Conservation (phyloP, 2,113 vertebrate genomes). For the Aegithalos caudatus region DNA sequence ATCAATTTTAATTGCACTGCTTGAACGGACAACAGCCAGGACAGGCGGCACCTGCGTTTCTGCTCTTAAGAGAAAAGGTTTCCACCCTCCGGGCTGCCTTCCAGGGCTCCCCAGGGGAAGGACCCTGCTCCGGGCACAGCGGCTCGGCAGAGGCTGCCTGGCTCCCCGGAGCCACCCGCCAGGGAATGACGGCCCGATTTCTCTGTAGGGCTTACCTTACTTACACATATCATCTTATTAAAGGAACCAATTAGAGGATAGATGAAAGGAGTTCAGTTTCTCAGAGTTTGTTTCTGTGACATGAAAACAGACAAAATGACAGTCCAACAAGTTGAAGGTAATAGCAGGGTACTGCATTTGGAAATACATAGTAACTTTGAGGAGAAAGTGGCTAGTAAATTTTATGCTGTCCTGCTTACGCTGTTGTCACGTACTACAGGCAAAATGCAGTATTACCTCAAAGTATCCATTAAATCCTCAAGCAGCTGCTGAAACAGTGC, state of each 20-base stretch:
- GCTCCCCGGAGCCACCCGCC: neutral
- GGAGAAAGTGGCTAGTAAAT: neutral
- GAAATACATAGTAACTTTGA: neutral
- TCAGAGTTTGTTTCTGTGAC: neutral
- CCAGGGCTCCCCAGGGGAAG: neutral
- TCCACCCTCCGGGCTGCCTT: neutral
- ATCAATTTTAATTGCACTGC: neutral
- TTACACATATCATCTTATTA: neutral
- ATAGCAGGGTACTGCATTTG: neutral
- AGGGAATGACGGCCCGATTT: neutral
- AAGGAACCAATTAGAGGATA: neutral
- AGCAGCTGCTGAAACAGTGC: neutral
- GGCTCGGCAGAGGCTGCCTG: too few relatives aligned
- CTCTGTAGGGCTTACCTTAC: neutral
- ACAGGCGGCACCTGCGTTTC: neutral
- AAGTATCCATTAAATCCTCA: neutral
- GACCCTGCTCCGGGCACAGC: rapidly evolving
- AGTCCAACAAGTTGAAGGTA: neutral
- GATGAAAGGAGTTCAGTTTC: neutral
- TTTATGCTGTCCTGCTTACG: neutral
- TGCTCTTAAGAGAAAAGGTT: neutral
- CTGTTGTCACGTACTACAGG: neutral
- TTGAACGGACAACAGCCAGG: neutral
- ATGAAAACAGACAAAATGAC: neutral
- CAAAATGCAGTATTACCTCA: neutral